These are phyloP conservation scores for Danio albolineatus DNA, from an alignment of 2,797 vertebrate species.

Conservation along the genomic window DNA sequence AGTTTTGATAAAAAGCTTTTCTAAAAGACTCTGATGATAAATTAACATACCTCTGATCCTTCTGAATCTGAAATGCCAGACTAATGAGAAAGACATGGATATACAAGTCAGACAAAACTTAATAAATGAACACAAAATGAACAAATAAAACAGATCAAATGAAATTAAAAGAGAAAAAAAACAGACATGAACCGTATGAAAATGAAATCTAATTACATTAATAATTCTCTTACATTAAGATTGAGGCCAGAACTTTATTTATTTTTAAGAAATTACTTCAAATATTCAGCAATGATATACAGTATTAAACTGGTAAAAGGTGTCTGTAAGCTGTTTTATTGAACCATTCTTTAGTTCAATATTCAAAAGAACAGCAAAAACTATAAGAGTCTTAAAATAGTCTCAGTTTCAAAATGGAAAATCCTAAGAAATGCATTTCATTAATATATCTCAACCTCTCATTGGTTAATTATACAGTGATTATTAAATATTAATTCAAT, in stretches of 20 bases:
- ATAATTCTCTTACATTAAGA: not conserved
- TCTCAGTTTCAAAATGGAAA: too few species aligned
- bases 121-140: constrained; percentile 7
- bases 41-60: constrained; percentile 53
- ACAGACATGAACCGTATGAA: not conserved
- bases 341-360: too few species aligned
- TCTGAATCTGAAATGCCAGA: constrained; percentile 56
- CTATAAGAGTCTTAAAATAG: too few species aligned
- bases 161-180: constrained; percentile 2
- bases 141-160: not conserved
- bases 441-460: too few species aligned
- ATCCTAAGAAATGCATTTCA: too few species aligned
- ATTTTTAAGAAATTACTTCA: too few species aligned
- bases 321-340: not conserved
- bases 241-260: not conserved
- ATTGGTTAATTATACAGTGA: too few species aligned
- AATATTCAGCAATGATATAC: not conserved
- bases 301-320: not conserved
- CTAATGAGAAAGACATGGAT: constrained; percentile 35
- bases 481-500: too few species aligned
- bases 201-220: not conserved
- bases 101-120: not conserved
- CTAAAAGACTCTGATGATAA: not conserved
- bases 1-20: not conserved
- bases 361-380: too few species aligned